Evolutionary conservation across 2,113 vertebrate species (phyloP), one percentile per base, ranked within the genome.

Genomic region (Tichodroma muraria): DNA sequence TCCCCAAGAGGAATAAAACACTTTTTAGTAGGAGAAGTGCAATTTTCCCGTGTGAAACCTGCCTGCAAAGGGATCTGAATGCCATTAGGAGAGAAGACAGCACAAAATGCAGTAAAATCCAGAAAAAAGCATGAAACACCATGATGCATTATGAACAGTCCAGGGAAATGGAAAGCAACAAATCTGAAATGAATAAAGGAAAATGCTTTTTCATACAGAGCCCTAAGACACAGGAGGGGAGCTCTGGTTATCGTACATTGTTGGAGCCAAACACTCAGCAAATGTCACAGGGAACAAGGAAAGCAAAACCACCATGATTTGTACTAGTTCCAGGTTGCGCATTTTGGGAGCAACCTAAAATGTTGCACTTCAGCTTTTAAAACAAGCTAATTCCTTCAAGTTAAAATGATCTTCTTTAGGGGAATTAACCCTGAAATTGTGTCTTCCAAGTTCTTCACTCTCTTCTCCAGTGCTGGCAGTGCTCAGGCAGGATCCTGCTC

Each of bases 161-260:
- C 27, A 38, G 30, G 30, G 50, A 90, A 77, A 92, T 16, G 60
- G 42, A 70, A 78, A 80, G 44, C 83, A 88, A 83, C 52, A 63
- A 42, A 88, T 71, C 47, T 77, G 80, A 94, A 93, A 89, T 0
- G 2, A 71, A 80, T 16, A 22, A 54, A 71, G 60, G 38, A 19
- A 83, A 90, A 80, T 24, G 25, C 6, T 80, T 94, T 59, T 60
- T 44, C 81, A 37, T 2, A n/a, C 3, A 31, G 53, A 27, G 17
- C 35, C 54, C 9, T 33, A 31, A 57, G 66, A 52, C 10, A 72
- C 21, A 1, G 15, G 14, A 70, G 22, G 1, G 28, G n/a, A 88
- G 52, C 68, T 93, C 57, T 7, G 30, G 31, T 11, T 42, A 5
- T 9, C 0, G 0, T 10, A 71, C 22, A 6, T 0, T 12, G n/a